Base-by-base conservation (phyloP, 2,797 vertebrate species). In the Thripadectes ignobilis region DNA sequence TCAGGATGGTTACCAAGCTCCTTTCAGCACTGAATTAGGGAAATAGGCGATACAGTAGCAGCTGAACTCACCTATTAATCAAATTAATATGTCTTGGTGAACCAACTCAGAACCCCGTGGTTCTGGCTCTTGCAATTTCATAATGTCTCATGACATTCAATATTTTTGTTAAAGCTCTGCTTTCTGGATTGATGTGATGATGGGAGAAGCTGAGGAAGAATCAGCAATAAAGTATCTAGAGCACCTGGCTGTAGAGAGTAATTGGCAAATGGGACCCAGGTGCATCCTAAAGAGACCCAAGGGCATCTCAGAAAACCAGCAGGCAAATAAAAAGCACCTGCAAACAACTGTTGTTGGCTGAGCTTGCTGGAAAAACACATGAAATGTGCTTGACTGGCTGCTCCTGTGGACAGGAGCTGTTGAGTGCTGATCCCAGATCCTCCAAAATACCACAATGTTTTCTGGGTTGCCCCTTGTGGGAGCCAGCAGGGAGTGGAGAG, bases 251-350 rank as follows among this genome's bases (percentile, higher is more conserved):
- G 54, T 29, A 67, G 48, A 46, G 18, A 85, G 13, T 63, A 88
- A 89, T 75, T 86, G 89, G 87, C n/a, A 81, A 89, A 95, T 57
- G 24, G 73, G 79, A 89, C 69, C 66, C 73, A 86, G 75, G 73
- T 32, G 87, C 69, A 72, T 34, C 76, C 77, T 86, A n/a, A 94
- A 93, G 74, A 39, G 79, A 89, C 69, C 66, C 73, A 86, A 78
- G 73, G 29, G 87, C 69, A 72, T 29, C 55, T 82, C 66, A 29
- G 74, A 79, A 92, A 93, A 95, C 14, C 65, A 89, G 85, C 38
- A 91, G 39, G 27, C 54, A 93, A 88, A 94, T 69, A 73, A 88
- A 92, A 95, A 95, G 24, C 91, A 92, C 78, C 81, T 97, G 87
- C 75, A 88, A 91, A 66, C 59, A 88, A n/a, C 62, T 69, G 51